Evolutionary conservation across 2,113 vertebrate genomes (phyloP).

Genomic region (Aviceda subcristata): DNA sequence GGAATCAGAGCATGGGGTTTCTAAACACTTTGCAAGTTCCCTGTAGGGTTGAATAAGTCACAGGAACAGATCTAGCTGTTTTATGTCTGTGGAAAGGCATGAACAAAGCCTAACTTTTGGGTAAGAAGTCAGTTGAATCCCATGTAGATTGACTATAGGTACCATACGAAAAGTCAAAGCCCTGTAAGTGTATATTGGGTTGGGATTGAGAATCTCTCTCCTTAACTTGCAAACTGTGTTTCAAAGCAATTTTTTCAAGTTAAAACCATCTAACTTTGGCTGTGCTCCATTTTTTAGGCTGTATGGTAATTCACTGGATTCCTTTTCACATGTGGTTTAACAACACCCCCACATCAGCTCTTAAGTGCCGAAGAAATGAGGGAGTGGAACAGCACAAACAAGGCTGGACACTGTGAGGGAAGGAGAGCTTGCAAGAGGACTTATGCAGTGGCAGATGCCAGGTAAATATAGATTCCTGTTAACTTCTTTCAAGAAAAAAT

Average conservation of each 20-base stretch:
- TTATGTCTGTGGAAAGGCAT: neutral
- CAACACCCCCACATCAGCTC: neutral
- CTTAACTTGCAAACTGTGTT: neutral
- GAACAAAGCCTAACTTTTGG: neutral
- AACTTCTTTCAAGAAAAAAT: neutral
- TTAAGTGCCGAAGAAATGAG: neutral
- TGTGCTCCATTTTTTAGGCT: neutral
- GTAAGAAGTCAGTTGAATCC: neutral
- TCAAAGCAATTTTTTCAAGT: neutral
- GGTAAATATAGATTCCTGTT: neutral
- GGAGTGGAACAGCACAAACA: neutral
- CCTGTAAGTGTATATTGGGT: neutral
- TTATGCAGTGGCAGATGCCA: neutral
- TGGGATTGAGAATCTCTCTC: neutral
- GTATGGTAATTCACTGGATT: neutral
- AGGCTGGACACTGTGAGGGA: neutral
- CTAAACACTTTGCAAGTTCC: neutral
- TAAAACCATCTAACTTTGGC: neutral
- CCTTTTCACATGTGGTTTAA: neutral
- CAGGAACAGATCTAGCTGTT: neutral
- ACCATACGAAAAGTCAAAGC: neutral
- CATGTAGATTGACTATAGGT: neutral
- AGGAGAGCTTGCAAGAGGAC: neutral
- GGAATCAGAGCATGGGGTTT: neutral
- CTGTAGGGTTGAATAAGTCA: neutral